Base-by-base conservation (phyloP, 2,888 invertebrate species). In the Tachina lurida region DNA sequence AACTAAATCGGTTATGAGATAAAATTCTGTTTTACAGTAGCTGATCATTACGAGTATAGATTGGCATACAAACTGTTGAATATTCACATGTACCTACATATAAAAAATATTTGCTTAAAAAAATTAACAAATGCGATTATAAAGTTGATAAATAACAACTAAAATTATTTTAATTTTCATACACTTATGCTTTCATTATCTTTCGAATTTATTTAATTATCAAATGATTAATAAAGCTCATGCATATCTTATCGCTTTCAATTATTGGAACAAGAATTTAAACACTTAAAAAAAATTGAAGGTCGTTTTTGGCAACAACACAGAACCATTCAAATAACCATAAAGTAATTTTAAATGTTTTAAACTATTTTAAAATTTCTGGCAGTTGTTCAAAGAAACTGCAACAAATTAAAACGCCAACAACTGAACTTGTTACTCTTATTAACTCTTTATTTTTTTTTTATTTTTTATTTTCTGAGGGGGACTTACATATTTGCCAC, bases 141-240 rank as follows among this genome's bases (percentile, higher is more conserved):
- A 31, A 31, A 31, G 31, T 31, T 31, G 31, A 31, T 31, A 31
- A 31, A 31, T 31, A 31, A 31, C 31, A 31, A 31, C 31, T 31
- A 31, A 31, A 31, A 31, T 31, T 31, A 31, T 7, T 7, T 31
- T 31, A 31, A 31, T 31, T 31, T 31, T 31, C 31, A 5, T 31
- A 2, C 7, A 31, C 31, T 31, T 31, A 31, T 49, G 58, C 5
- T 41, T 58, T 78, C 10, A 41, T n/a, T 58, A 10, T 15, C 39
- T 56, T 47, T 71, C n/a, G 17, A 22, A 81, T 74, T 74, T 45
- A 74, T 49, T 70, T 68, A 68, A 81, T 82, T 82, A 82, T 47
- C 76, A 82, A 71, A 58, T 22, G 58, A 76, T 71, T 76, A 58
- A 56, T 62, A 52, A 65, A 65, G n/a, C 13, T 19, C 52, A 77